A percentile compares a stretch with the other conserved stretches of the same genome.
phyloP scores from a whole-genome alignment of 2,888 invertebrate genomes.

The Nephrotoma guestfalica region DNA sequence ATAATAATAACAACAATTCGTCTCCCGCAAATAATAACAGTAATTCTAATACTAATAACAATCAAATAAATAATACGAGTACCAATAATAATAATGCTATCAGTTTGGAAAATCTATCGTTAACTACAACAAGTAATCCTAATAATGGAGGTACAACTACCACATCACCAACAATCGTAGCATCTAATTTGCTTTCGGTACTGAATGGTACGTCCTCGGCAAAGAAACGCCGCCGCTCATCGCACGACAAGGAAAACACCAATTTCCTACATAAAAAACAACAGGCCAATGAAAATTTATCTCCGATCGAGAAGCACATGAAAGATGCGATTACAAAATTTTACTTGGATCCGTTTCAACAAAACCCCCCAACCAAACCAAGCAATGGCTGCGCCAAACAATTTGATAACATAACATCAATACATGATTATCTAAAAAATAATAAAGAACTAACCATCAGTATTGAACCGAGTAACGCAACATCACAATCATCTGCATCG shows the following conservation, averaged over 20 bases:
- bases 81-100: background rate
- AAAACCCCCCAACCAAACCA: background rate
- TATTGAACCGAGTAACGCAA: conserved; percentile 19
- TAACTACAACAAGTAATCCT: background rate
- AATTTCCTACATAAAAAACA: conserved; percentile 7
- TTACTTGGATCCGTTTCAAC: background rate
- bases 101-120: background rate
- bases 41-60: background rate
- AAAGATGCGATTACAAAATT: conserved; percentile 1
- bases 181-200: background rate
- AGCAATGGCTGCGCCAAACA: background rate
- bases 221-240: conserved; percentile 9
- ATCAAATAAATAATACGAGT: background rate
- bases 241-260: conserved; percentile 10
- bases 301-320: background rate
- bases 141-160: background rate
- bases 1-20: conserved; percentile 10
- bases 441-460: conserved; percentile 29
- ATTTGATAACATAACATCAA: conserved; percentile 1
- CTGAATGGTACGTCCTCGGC: background rate
- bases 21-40: conserved; percentile 9
- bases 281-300: background rate
- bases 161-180: no score
- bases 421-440: conserved; percentile 27
- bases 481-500: background rate